These are phyloP conservation scores for Setophaga kirtlandii DNA, from an alignment of 2,113 vertebrate species.

Conservation along the genomic window DNA sequence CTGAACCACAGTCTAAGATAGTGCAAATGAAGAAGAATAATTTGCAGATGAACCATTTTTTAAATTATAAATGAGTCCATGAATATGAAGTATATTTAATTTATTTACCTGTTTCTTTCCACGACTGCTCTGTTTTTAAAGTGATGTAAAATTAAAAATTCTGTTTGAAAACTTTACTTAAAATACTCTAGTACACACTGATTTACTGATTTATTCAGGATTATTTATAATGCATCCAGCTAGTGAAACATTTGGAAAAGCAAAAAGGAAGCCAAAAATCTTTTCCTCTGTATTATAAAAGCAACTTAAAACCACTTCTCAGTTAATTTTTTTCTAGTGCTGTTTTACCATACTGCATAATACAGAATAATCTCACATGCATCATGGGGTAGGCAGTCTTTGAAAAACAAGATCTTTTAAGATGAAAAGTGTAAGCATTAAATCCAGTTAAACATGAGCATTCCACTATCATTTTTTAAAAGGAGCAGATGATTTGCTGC, in stretches of 20 bases:
- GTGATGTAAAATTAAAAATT: slow-evolving; percentile 54
- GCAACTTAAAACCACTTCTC: neutral
- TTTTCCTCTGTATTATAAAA: neutral
- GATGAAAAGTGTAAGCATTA: neutral
- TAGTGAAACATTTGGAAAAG: slow-evolving; percentile 13
- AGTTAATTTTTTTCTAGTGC: neutral
- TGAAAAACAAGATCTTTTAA: neutral
- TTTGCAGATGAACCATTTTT: slow-evolving; percentile 1
- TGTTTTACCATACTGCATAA: neutral
- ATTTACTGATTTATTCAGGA: slow-evolving; percentile 45
- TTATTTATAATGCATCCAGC: neutral
- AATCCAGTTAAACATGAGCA: neutral
- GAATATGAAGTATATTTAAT: slow-evolving; percentile 16
- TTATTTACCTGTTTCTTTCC: slow-evolving; percentile 59
- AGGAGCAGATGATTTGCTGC: neutral
- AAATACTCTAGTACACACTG: neutral
- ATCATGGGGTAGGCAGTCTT: neutral
- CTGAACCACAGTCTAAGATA: neutral
- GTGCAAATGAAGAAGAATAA: neutral
- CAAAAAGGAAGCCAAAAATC: slow-evolving; percentile 11
- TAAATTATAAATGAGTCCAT: slow-evolving; percentile 41
- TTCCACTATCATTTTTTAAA: neutral
- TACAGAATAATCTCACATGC: neutral
- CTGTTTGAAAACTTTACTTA: slow-evolving; percentile 54
- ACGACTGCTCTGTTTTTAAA: neutral